These are phyloP conservation scores for Leptopterna dolabrata DNA, from an alignment of 2,888 invertebrate genomes.

Conservation along the genomic window DNA sequence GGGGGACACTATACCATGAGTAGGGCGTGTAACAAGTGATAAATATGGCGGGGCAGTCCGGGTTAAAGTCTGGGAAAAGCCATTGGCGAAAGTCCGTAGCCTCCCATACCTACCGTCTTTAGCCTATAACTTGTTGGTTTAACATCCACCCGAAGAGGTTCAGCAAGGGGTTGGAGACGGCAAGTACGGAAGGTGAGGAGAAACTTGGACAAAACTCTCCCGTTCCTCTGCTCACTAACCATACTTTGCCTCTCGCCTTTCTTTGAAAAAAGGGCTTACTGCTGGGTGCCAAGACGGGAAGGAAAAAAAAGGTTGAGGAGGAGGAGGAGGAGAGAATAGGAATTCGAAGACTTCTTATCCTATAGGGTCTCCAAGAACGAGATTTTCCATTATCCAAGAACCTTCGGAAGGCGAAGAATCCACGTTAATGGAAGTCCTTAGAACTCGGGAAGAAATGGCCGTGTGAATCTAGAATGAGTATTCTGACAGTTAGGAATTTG, in stretches of 20 bases:
- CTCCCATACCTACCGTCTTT: not conserved
- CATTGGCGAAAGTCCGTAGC: not conserved
- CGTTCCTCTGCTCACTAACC: not conserved
- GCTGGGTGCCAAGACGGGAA: not conserved
- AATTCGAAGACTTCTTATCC: conserved; percentile 7
- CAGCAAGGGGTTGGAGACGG: not conserved
- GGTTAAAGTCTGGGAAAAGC: not conserved
- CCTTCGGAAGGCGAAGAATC: not conserved
- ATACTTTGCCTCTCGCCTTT: not conserved
- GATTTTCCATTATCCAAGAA: not conserved
- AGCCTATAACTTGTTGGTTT: not conserved
- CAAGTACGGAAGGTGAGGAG: not conserved
- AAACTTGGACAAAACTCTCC: conserved; percentile 5
- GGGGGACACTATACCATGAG: not conserved
- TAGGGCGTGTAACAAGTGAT: not conserved
- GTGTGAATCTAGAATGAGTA: not conserved
- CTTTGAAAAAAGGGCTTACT: not conserved
- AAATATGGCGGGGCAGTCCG: not conserved
- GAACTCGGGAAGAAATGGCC: not conserved
- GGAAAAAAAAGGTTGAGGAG: not conserved
- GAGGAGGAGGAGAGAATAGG: not conserved
- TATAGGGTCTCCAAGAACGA: conserved; percentile 3
- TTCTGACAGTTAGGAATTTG: not conserved
- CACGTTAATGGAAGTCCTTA: not conserved
- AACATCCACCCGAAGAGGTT: not conserved